Percentiles rank a stretch among this genome's conserved stretches.
These are phyloP conservation scores for Drosophila setifemur DNA, from an alignment of 1,140 invertebrate genomes.

Conservation along the genomic window DNA sequence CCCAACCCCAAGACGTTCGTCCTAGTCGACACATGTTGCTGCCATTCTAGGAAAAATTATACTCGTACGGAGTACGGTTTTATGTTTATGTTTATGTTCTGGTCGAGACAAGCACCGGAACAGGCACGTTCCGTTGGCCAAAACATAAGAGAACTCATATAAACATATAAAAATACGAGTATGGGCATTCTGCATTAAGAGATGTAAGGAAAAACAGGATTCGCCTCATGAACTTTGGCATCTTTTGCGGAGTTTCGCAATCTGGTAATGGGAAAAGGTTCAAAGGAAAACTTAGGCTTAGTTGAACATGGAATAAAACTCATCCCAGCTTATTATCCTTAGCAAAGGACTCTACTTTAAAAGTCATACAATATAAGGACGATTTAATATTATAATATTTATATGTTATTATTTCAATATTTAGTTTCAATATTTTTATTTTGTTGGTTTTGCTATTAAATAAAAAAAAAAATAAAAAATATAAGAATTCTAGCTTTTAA, in stretches of 20 bases:
- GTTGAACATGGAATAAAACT: neutral
- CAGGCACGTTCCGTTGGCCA: conserved; percentile 39
- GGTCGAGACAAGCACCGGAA: conserved; percentile 2
- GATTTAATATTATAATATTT: no score
- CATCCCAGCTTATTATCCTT: neutral
- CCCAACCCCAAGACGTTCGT: no score
- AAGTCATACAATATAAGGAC: no score
- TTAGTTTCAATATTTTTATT: neutral
- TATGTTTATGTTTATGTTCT: conserved; percentile 54
- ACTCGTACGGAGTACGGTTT: conserved; percentile 20
- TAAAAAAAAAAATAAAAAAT: no score
- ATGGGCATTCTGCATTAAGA: conserved; percentile 11
- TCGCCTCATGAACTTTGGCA: conserved; percentile 26
- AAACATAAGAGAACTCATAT: conserved; percentile 17
- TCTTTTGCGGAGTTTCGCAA: neutral
- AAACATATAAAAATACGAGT: conserved; percentile 27
- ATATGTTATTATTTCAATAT: no score
- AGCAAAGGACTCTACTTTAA: neutral
- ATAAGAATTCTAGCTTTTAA: no score
- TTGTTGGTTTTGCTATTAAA: neutral
- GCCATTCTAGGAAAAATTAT: conserved; percentile 53
- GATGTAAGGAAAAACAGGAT: conserved; percentile 15
- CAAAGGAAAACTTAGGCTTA: conserved; percentile 7
- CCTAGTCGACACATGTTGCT: conserved; percentile 55
- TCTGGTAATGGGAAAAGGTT: conserved; percentile 29